Evolutionary conservation across 2,888 invertebrate species (phyloP), one percentile per base, ranked within the genome.

Genomic region (Idaea straminata): DNA sequence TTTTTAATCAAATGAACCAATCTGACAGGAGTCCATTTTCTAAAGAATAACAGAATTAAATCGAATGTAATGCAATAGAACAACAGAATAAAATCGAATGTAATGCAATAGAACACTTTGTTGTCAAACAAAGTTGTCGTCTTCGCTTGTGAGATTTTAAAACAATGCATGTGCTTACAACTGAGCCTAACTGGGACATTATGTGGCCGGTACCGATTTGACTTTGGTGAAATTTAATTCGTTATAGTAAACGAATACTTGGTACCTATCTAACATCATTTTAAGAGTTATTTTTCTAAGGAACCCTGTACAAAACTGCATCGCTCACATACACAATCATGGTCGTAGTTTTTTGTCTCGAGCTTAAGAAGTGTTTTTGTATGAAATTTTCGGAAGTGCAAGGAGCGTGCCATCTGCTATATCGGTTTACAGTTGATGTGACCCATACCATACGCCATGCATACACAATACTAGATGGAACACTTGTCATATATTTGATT

Each of bases 381-480:
- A 85, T 79, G 76, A 58, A 82, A 78, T 84, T 86, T 85, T 91
- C 86, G 91, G 91, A 91, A 91, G 91, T 90, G 85, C 82, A 82
- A 80, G 82, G 84, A 86, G 86, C 86, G 86, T 85, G 87, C 88
- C 91, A 91, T 89, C 83, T 91, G 91, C 70, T 73, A 85, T 75
- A 69, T 90, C 87, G 74, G 35, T 73, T 90, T 89, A 85, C 88
- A 69, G 71, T 64, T 58, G 16, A 71, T 69, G 69, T 72, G 77
- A 80, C 79, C 77, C 76, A 59, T 59, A 5, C 64, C 63, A 57
- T 15, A 15, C 16, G 58, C 15, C 15, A 58, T 58, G 58, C 25
- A 58, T 4, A 15, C 5, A 6, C 15, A 15, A 15, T 58, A 5
- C 7, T 15, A 58, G 58, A 15, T 47, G 6, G 35, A 61, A 15